phyloP scores from a whole-genome alignment of 2,797 vertebrate genomes.

The Prunella strophiata region DNA sequence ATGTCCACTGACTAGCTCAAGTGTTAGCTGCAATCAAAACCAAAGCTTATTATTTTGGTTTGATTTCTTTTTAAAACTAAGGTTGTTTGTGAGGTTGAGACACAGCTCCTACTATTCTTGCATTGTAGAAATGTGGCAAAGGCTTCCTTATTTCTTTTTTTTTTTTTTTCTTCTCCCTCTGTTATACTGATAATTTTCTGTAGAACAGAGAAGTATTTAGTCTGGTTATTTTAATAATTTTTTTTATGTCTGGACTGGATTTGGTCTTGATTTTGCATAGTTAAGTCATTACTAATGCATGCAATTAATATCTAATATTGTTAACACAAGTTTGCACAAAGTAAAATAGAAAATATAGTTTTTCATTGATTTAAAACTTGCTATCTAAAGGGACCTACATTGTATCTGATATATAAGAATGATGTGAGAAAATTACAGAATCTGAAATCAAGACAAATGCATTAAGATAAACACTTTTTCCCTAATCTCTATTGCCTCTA shows the following conservation, averaged over 20 bases:
- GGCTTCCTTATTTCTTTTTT: not conserved
- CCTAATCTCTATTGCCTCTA: not conserved
- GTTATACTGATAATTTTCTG: not conserved
- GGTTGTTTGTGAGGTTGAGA: not conserved
- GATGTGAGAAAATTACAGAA: not conserved
- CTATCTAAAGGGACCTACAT: not conserved
- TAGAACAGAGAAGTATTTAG: not conserved
- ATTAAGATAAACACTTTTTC: not conserved
- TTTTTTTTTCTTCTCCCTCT: not conserved
- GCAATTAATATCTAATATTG: not conserved
- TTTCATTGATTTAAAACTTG: not conserved
- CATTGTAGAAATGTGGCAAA: not conserved
- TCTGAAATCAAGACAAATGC: not conserved
- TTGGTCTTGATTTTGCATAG: not conserved
- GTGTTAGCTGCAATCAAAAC: not conserved
- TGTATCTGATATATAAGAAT: not conserved
- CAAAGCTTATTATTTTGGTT: not conserved
- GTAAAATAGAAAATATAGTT: not conserved
- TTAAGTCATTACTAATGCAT: not conserved
- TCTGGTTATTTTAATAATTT: not conserved
- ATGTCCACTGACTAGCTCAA: not conserved
- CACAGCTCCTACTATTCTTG: not conserved
- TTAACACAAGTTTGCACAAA: not conserved
- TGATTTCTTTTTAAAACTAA: not conserved
- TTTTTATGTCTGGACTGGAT: not conserved